These are phyloP conservation scores for Acridotheres tristis DNA, from an alignment of 2,797 vertebrate species.

Conservation along the genomic window DNA sequence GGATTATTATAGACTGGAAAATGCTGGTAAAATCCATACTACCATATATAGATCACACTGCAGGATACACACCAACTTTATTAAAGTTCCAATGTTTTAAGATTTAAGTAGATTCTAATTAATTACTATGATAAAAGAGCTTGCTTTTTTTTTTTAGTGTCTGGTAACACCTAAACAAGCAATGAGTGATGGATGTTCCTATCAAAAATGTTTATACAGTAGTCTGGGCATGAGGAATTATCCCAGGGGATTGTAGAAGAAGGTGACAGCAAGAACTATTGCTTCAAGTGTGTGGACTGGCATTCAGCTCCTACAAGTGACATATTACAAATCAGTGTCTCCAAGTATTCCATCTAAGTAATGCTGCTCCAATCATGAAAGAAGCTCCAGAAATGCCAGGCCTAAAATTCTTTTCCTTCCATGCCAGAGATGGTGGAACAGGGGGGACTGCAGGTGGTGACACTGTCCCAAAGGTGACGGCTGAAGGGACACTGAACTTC, in stretches of 20 bases:
- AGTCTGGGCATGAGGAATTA: neutral
- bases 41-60: neutral
- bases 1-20: neutral
- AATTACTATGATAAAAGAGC: neutral
- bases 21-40: neutral
- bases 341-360: neutral
- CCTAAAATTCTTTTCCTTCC: neutral
- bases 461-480: accelerated
- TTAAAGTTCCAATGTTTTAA: neutral
- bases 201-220: neutral
- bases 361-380: neutral
- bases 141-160: neutral
- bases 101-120: neutral
- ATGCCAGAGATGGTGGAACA: neutral
- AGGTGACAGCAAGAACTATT: neutral
- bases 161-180: neutral
- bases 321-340: neutral
- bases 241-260: neutral
- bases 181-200: neutral
- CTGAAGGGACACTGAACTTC: neutral
- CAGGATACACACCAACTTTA: accelerated
- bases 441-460: neutral
- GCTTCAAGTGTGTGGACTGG: neutral
- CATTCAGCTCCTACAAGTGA: neutral
- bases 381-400: neutral